phyloP scores from a whole-genome alignment of 64 coral and sea anemone species.

The Pachyseris speciosa region DNA sequence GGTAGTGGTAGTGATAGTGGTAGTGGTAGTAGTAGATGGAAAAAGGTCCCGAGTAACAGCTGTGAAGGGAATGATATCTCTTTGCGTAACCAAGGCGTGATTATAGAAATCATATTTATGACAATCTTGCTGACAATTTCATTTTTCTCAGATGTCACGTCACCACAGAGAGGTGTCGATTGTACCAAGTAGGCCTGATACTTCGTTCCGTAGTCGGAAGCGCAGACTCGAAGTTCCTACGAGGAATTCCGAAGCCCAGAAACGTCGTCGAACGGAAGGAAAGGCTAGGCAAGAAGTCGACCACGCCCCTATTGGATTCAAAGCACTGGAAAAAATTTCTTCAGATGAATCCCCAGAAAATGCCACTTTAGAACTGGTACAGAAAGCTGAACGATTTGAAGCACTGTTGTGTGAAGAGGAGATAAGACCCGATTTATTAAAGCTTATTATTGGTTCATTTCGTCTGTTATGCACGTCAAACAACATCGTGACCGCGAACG shows the following conservation, averaged over 20 bases:
- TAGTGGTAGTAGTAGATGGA: too few species aligned
- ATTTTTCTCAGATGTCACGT: not conserved
- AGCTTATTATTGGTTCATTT: constrained; percentile 7
- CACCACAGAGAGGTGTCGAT: not conserved
- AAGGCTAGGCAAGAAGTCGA: not conserved
- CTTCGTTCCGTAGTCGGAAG: not conserved
- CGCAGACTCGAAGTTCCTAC: not conserved
- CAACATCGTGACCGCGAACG: not conserved
- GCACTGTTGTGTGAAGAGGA: not conserved
- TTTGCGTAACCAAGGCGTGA: too few species aligned
- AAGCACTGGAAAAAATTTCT: constrained; percentile 28
- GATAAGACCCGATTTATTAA: constrained; percentile 31
- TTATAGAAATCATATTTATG: too few species aligned
- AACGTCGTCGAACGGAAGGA: not conserved
- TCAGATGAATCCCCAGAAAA: not conserved
- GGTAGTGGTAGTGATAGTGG: too few species aligned
- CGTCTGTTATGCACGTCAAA: not conserved
- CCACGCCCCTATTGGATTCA: not conserved
- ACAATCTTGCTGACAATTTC: not conserved
- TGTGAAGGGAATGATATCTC: too few species aligned
- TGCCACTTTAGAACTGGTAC: not conserved
- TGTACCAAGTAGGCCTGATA: not conserved
- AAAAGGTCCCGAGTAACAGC: too few species aligned
- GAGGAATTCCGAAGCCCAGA: not conserved
- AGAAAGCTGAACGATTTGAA: not conserved